These are phyloP conservation scores for Zaprionus lachaisei DNA, from an alignment of 1,140 invertebrate genomes.

Conservation along the genomic window DNA sequence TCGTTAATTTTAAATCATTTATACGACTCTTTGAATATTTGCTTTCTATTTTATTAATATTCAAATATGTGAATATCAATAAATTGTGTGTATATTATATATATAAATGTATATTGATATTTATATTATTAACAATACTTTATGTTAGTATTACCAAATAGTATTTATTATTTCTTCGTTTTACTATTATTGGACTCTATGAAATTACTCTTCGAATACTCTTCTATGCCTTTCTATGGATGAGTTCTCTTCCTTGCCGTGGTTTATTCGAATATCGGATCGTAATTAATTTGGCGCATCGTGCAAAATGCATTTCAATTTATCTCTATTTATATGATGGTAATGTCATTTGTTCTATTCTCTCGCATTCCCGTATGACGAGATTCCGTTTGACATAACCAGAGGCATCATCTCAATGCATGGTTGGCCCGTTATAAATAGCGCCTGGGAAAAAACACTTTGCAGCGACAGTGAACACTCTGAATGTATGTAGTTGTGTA, in stretches of 20 bases:
- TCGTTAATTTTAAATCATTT: no score
- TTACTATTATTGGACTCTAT: not conserved
- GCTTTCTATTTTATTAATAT: no score
- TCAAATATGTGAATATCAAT: no score
- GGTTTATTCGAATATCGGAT: not conserved
- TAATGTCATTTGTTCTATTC: not conserved
- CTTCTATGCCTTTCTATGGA: not conserved
- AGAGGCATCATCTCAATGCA: conserved; percentile 44
- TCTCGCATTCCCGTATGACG: conserved; percentile 9
- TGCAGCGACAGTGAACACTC: conserved; percentile 46
- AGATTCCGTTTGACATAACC: conserved; percentile 24
- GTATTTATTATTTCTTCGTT: not conserved
- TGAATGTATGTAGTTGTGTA: not conserved
- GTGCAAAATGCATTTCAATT: conserved; percentile 1
- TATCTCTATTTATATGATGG: not conserved
- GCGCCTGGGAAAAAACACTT: conserved; percentile 83
- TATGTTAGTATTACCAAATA: not conserved
- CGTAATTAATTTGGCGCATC: not conserved
- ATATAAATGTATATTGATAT: no score
- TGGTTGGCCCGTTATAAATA: conserved; percentile 65
- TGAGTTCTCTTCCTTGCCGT: not conserved
- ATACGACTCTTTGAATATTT: no score
- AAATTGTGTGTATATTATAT: no score
- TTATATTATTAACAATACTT: no score
- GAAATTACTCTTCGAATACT: not conserved